Evolutionary conservation across 2,113 vertebrate genomes (phyloP).

Genomic region (Oreochromis tanganicae): DNA sequence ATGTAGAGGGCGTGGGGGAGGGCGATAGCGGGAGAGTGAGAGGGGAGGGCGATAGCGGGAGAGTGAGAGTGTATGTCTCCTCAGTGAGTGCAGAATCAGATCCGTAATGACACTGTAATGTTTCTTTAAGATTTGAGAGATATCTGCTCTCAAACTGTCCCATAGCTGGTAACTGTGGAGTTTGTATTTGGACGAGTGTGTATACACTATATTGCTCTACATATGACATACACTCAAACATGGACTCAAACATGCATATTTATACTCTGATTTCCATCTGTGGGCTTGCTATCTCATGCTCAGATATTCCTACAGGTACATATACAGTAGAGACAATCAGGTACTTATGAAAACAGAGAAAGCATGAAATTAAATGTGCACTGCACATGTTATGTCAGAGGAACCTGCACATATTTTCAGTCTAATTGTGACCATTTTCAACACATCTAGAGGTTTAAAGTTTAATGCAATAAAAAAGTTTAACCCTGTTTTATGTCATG

Average conservation of each 20-base stretch:
- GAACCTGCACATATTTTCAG: not conserved
- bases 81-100: slow-evolving; percentile 13
- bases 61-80: slow-evolving; percentile 1
- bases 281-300: slow-evolving; percentile 17
- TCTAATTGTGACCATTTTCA: not conserved
- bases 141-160: slow-evolving; percentile 3
- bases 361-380: not conserved
- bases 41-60: slow-evolving; percentile 10
- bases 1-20: slow-evolving; percentile 16
- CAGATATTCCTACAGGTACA: slow-evolving; percentile 13
- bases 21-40: not conserved
- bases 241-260: slow-evolving; percentile 32
- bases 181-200: not conserved
- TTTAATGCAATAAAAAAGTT: not conserved
- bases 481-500: not conserved
- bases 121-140: not conserved
- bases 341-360: not conserved
- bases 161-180: not conserved
- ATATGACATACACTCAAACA: not conserved
- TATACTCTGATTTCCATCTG: slow-evolving; percentile 48
- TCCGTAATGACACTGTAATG: slow-evolving; percentile 2
- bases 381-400: not conserved
- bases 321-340: not conserved
- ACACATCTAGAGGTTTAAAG: not conserved
- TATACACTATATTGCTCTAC: not conserved